Evolutionary conservation across 2,888 invertebrate genomes (phyloP).

Genomic region (Sympetrum striolatum): DNA sequence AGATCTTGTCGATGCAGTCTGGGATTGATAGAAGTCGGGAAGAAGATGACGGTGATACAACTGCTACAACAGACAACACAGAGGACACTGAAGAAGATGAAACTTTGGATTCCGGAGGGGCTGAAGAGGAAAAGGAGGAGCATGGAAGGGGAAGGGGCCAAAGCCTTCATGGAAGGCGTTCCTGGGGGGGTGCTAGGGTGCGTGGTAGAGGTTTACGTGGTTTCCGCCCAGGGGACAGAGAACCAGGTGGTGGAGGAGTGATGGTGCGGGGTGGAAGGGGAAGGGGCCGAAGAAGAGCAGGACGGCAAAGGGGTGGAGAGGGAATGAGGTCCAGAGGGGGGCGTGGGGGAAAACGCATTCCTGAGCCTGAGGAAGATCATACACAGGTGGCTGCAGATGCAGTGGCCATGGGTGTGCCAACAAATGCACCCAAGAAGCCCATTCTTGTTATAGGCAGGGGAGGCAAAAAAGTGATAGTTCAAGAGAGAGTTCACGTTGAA

Average conservation of each 20-base stretch:
- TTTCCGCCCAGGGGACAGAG: not conserved
- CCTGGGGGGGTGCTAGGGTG: conserved; percentile 27
- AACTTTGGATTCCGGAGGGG: not conserved
- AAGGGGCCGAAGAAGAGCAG: conserved; percentile 53
- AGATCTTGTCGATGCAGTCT: conserved; percentile 16
- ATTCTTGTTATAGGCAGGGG: not conserved
- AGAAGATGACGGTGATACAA: conserved; percentile 27
- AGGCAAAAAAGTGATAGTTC: conserved; percentile 10
- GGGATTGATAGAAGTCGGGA: not conserved
- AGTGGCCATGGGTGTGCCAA: conserved; percentile 5
- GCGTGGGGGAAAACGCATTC: conserved; percentile 53
- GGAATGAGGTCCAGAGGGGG: conserved; percentile 57
- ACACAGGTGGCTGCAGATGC: conserved; percentile 10
- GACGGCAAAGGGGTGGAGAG: conserved; percentile 55
- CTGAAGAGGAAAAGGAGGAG: not conserved
- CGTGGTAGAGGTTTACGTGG: conserved; percentile 1
- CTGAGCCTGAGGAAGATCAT: conserved; percentile 54
- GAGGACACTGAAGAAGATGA: conserved; percentile 40
- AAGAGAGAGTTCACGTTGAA: conserved; percentile 13
- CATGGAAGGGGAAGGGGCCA: not conserved
- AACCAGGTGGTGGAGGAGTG: conserved; percentile 2
- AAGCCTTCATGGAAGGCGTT: not conserved
- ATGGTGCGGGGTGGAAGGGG: conserved; percentile 45
- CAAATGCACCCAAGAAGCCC: not conserved
- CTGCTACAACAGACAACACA: conserved; percentile 24